These are phyloP conservation scores for Hippopotamyrus pictus DNA, from an alignment of 2,797 vertebrate genomes.

Conservation along the genomic window DNA sequence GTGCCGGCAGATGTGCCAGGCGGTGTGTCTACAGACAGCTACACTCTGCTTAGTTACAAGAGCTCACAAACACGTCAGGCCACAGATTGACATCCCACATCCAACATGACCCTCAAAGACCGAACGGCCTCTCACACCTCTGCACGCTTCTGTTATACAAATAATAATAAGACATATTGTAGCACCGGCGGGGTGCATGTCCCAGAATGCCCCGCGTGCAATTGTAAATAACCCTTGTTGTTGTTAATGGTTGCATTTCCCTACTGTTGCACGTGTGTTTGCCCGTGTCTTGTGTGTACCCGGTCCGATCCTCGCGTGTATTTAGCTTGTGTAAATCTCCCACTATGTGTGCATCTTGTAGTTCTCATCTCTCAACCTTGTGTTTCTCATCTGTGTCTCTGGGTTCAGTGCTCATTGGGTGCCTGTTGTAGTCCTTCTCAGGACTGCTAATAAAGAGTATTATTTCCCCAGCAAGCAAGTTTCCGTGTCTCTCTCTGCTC, in stretches of 20 bases:
- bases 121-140: background rate
- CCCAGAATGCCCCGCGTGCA: background rate
- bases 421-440: too few relatives aligned
- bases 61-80: background rate
- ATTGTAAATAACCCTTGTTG: background rate
- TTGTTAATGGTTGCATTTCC: background rate
- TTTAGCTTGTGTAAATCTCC: too few relatives aligned
- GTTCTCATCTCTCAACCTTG: too few relatives aligned
- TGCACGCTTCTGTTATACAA: background rate
- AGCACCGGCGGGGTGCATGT: background rate
- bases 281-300: background rate
- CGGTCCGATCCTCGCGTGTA: too few relatives aligned
- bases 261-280: background rate
- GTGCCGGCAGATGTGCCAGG: background rate
- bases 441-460: too few relatives aligned
- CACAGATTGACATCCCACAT: background rate
- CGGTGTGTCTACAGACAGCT: background rate
- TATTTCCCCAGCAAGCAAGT: too few relatives aligned
- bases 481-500: too few relatives aligned
- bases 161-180: background rate
- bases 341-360: too few relatives aligned
- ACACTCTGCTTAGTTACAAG: background rate
- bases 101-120: background rate
- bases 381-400: too few relatives aligned
- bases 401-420: too few relatives aligned